Conservation (phyloP, 2,888 invertebrate genomes). For the Helobdella robusta region DNA sequence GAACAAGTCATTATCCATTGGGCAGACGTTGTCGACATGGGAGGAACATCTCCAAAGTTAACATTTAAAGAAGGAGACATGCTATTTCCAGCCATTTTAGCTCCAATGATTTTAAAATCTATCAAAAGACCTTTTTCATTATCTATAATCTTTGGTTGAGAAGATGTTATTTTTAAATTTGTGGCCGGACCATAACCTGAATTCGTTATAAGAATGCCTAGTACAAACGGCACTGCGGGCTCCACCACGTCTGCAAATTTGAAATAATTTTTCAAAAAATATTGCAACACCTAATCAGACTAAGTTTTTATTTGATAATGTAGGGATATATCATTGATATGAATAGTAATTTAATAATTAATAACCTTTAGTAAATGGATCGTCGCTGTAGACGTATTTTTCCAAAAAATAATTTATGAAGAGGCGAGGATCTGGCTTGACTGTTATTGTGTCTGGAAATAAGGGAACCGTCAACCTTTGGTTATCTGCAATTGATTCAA, state of each 20-base stretch:
- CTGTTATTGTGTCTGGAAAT: slow-evolving; percentile 38
- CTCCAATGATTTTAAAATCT: slow-evolving; percentile 37
- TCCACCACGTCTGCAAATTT: slow-evolving; percentile 30
- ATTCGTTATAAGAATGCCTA: slow-evolving; percentile 36
- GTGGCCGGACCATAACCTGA: slow-evolving; percentile 33
- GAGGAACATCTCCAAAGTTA: slow-evolving; percentile 37
- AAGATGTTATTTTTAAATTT: slow-evolving; percentile 36
- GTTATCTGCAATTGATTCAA: too few species aligned
- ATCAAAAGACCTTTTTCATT: slow-evolving; percentile 39
- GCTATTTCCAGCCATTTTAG: slow-evolving; percentile 32
- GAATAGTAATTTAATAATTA: not conserved
- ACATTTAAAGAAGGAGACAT: slow-evolving; percentile 36
- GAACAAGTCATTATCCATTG: slow-evolving; percentile 37
- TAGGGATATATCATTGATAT: too few species aligned
- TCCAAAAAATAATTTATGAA: slow-evolving; percentile 38
- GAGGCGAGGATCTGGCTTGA: slow-evolving; percentile 38
- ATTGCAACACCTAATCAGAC: not conserved
- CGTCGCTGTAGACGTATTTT: slow-evolving; percentile 38
- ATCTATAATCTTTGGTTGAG: slow-evolving; percentile 40
- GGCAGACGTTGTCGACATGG: slow-evolving; percentile 35
- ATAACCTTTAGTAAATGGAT: slow-evolving; percentile 35
- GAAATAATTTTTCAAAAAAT: not conserved
- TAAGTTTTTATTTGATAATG: too few species aligned
- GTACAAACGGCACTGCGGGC: slow-evolving; percentile 35
- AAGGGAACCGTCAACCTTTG: slow-evolving; percentile 35